A percentile compares a stretch with the other conserved stretches of the same genome.
These are phyloP conservation scores for Egretta garzetta DNA, from an alignment of 2,113 vertebrate genomes.

Conservation along the genomic window DNA sequence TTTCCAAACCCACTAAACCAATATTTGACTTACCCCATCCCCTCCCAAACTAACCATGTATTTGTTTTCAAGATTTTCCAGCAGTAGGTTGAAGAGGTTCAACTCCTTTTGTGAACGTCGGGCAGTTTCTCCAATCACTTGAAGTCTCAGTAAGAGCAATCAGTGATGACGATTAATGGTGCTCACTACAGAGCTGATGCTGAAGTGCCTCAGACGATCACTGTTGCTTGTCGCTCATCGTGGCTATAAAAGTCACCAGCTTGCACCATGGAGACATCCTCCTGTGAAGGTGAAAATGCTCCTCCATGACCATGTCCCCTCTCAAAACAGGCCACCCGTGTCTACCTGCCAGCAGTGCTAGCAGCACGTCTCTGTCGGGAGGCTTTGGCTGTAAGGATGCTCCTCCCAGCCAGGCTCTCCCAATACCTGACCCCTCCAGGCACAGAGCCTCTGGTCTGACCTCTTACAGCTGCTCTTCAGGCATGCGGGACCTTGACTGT, in stretches of 20 bases:
- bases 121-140: constrained; percentile 65
- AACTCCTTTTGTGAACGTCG: constrained; percentile 48
- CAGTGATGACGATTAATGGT: constrained; percentile 50
- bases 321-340: background rate
- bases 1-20: constrained; percentile 12
- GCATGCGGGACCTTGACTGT: background rate
- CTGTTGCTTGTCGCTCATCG: background rate
- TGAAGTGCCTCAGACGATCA: constrained; percentile 33
- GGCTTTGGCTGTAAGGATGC: background rate
- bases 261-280: background rate
- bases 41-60: constrained; percentile 37
- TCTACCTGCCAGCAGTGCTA: background rate
- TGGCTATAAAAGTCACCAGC: background rate
- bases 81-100: constrained; percentile 53
- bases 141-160: constrained; percentile 73
- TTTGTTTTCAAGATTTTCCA: constrained; percentile 74
- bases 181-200: constrained; percentile 45
- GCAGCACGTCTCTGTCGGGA: background rate
- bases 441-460: background rate
- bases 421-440: background rate
- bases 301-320: background rate
- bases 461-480: background rate
- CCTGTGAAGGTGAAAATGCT: background rate
- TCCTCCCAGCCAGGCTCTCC: background rate
- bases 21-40: background rate